Percentiles rank a stretch among this genome's conserved stretches.
phyloP scores from a whole-genome alignment of 2,797 vertebrate species.

The Erethizon dorsatum region DNA sequence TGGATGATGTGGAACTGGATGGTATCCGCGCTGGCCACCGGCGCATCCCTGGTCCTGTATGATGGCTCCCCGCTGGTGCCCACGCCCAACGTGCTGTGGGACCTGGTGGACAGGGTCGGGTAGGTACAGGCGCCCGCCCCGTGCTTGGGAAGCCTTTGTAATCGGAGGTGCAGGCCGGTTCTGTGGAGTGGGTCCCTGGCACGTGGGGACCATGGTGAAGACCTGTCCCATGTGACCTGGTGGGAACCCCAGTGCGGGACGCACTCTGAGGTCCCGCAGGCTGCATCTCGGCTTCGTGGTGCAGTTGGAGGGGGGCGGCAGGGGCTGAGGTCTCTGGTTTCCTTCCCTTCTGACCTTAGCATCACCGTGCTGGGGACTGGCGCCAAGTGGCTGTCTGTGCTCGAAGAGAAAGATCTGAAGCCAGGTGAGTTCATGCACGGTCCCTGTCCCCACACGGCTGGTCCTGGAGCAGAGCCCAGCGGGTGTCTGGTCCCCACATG shows the following conservation, averaged over 20 bases:
- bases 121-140: constrained; percentile 84
- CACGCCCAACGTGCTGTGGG: constrained; percentile 95
- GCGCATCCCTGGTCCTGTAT: constrained; percentile 96
- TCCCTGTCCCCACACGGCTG: neutral
- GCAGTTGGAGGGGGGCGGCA: neutral
- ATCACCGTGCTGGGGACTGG: constrained; percentile 97
- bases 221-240: no score
- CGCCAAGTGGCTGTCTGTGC: constrained; percentile 97
- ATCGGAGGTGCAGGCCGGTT: neutral
- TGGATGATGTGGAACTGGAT: constrained; percentile 99
- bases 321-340: neutral
- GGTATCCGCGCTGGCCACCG: constrained; percentile 94
- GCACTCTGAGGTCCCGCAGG: no score
- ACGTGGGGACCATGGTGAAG: neutral
- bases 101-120: constrained; percentile 97
- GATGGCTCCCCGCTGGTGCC: constrained; percentile 98
- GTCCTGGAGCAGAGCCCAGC: fast-evolving
- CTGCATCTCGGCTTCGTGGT: no score
- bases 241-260: no score
- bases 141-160: neutral
- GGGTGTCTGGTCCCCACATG: neutral
- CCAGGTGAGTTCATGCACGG: constrained; percentile 91
- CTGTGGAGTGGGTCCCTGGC: neutral
- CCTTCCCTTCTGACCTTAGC: constrained; percentile 84
- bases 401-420: constrained; percentile 95